Conservation (phyloP, 2,888 invertebrate species). For the Loripinus fragilis region DNA sequence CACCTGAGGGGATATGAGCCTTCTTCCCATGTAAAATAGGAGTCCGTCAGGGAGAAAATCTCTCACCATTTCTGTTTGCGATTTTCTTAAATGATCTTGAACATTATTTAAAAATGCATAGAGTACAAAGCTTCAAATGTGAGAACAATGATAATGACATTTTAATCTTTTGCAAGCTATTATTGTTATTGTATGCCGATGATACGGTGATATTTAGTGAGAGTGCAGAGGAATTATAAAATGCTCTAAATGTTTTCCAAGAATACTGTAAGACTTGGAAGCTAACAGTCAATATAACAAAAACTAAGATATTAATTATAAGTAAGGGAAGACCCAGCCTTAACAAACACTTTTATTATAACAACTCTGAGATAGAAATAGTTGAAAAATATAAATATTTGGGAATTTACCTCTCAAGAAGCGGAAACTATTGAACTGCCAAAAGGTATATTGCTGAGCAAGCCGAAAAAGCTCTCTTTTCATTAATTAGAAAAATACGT, state of each 20-base stretch:
- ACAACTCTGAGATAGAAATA: constrained; percentile 15
- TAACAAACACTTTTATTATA: background rate
- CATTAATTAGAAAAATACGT: no score
- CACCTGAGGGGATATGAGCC: background rate
- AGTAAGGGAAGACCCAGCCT: background rate
- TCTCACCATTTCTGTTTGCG: background rate
- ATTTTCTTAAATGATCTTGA: background rate
- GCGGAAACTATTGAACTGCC: no score
- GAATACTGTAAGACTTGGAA: constrained; percentile 38
- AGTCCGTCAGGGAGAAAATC: background rate
- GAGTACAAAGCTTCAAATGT: background rate
- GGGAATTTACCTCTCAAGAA: constrained; percentile 20
- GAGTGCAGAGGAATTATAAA: constrained; percentile 1
- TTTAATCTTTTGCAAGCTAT: constrained; percentile 16
- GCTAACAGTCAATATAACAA: constrained; percentile 22
- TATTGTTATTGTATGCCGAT: constrained; percentile 34
- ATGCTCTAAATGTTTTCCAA: constrained; percentile 15
- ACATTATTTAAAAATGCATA: background rate
- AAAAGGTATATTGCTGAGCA: no score
- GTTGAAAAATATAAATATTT: constrained; percentile 25
- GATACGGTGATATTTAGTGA: constrained; percentile 36
- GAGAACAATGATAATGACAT: background rate
- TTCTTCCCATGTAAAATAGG: constrained; percentile 1
- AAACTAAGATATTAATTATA: constrained; percentile 27
- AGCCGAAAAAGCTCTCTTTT: no score